Base-by-base conservation (phyloP, 2,797 vertebrate genomes). In the Perodicticus potto region DNA sequence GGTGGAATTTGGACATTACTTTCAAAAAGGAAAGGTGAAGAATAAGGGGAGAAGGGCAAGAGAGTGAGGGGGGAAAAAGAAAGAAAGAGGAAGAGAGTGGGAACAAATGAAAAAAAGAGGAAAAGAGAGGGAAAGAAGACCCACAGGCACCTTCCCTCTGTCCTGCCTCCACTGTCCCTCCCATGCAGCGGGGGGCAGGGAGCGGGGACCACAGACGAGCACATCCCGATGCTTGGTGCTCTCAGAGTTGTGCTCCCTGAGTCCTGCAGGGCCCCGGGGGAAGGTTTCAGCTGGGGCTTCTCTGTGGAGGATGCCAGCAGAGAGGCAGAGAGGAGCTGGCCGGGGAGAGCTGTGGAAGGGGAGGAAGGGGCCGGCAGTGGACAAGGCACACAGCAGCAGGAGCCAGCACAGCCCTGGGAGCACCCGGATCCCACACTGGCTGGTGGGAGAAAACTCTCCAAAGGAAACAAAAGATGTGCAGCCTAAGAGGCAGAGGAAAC, bases 401-500 rank as follows among this genome's bases (percentile, higher is more conserved):
- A 61, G 49, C 22, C 82, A 43, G 57, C 27, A 57, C 10, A 53
- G 63, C 14, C 27, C 82, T 1, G 1, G 65, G 32, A 40, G 9
- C 14, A 27, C 9, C 0, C 3, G 73, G 61, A 19, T 70, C 34
- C 53, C 17, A 23, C 0, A 0, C 40, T 63, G 27, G 59, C 76
- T 34, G 61, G 20, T 0, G 1, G 5, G 3, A 63, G 53, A 73
- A 76, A 40, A 6, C 49, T 25, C 7, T 63, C 5, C 80, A 17
- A 32, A 43, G 29, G 87, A 53, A 77, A 53, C 16, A 27, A 43
- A 74, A 29, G 27, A 25, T 10, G 27, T 45, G 2, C 0, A 0
- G n/a, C 61, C 80, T 63, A 23, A 72, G 16, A 10, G 3, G 9
- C 8, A 12, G 61, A 34, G 7, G 45, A 67, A 53, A 11, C 7